Conservation (phyloP, 2,888 invertebrate species). For the Tenthredo notha region DNA sequence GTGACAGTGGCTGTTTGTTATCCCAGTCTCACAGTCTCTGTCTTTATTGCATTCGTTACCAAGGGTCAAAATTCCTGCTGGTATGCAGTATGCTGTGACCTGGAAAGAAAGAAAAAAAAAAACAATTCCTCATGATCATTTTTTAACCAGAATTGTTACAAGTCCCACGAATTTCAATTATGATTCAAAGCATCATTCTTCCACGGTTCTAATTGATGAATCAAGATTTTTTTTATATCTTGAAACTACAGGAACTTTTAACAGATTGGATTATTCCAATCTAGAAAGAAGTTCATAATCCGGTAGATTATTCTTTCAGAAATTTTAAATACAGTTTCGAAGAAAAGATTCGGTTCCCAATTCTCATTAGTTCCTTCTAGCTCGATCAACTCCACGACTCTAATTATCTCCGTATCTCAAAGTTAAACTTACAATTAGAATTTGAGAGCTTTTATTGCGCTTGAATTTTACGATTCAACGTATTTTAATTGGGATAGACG, state of each 20-base stretch:
- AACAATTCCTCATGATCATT: neutral
- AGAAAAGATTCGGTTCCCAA: neutral
- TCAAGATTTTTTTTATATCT: no score
- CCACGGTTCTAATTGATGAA: neutral
- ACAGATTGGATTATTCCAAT: neutral
- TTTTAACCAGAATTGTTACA: neutral
- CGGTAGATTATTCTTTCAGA: neutral
- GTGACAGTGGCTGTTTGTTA: constrained; percentile 84
- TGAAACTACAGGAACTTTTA: no score
- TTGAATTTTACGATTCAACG: neutral
- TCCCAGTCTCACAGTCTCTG: constrained; percentile 83
- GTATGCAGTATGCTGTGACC: constrained; percentile 61
- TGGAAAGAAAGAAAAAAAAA: constrained; percentile 57
- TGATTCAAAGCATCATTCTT: no score
- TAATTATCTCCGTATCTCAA: neutral
- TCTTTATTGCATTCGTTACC: constrained; percentile 84
- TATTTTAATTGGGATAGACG: neutral
- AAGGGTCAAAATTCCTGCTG: constrained; percentile 75
- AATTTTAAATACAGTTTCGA: neutral
- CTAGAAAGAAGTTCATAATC: neutral
- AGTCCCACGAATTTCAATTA: neutral
- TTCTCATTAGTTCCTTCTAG: neutral
- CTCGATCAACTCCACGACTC: neutral
- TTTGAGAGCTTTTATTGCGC: neutral
- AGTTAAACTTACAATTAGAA: neutral